Base-by-base conservation (phyloP, 2,797 vertebrate species). In the Coluber constrictor region DNA sequence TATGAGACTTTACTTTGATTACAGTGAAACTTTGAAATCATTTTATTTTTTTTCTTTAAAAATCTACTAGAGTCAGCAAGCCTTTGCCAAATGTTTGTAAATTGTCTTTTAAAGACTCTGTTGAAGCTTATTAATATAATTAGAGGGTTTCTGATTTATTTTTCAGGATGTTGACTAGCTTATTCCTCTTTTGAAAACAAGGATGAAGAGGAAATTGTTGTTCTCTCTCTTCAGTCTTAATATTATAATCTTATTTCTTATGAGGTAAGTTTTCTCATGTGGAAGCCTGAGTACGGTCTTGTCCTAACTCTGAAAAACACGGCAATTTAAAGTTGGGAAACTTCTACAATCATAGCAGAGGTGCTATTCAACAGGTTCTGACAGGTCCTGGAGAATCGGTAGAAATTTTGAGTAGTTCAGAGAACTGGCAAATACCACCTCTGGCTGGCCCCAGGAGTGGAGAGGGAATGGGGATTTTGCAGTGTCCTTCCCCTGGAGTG, bases 21-120 rank as follows among this genome's bases (percentile, higher is more conserved):
- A 1, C n/a, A 74, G 7, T 51, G 29, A 7, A 32, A 4, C 23
- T 3, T 4, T 0, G 0, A 66, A 27, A 0, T 3, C 0, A 3
- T 60, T 94, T 93, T 89, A 86, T 94, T 55, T 6, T 9, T 6
- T 5, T 37, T 37, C 37, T 37, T 37, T 37, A n/a, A 12, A 27
- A n/a, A 51, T 56, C 59, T 60, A 89, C 15, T 90, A 2, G 83
- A 90, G 27, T 2, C 5, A n/a, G 43, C n/a, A n/a, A 29, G 43
- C 66, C 9, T 83, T 0, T 43, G 83, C n/a, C 56, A 51, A 23
- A 15, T 29, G 27, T 70, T 15, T 87, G 55, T 59, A 56, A 57
- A 57, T 79, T 47, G 9, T 47, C 70, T 91, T 91, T 89, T 86
- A 83, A 88, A 83, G 47, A 4, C 54, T 47, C 27, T 74, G 20